phyloP scores from a whole-genome alignment of 2,797 vertebrate species.

The Petrocephalus sullivani region DNA sequence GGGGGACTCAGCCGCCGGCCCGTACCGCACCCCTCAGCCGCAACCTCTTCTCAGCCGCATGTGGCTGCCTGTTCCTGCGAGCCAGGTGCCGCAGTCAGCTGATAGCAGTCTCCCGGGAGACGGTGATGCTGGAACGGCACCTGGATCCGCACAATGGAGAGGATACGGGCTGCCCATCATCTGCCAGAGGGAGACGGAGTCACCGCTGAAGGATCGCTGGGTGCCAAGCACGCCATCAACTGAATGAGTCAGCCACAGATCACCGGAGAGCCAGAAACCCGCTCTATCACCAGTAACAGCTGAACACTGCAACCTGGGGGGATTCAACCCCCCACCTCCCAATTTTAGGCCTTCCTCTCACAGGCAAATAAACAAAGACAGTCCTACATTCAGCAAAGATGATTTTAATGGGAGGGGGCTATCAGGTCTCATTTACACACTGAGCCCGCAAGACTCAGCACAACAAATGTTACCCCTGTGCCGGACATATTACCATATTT shows the following conservation, averaged over 20 bases:
- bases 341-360: neutral
- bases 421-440: neutral
- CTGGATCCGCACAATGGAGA: neutral
- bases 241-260: neutral
- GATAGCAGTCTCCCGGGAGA: neutral
- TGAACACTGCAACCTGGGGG: neutral
- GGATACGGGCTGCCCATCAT: neutral
- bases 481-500: neutral
- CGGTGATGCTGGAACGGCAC: neutral
- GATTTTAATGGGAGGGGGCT: neutral
- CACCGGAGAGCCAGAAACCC: neutral
- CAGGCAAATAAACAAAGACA: neutral
- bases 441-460: neutral
- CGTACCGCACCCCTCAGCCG: neutral
- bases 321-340: neutral
- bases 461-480: neutral
- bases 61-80: neutral
- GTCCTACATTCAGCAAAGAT: neutral
- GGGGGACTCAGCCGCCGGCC: neutral
- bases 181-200: neutral
- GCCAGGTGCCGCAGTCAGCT: neutral
- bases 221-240: neutral
- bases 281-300: neutral
- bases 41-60: neutral
- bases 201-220: neutral